Percentiles rank a stretch among this genome's conserved stretches.
These are phyloP conservation scores for Sycophaga agraensis DNA, from an alignment of 1,140 invertebrate species.

Conservation along the genomic window DNA sequence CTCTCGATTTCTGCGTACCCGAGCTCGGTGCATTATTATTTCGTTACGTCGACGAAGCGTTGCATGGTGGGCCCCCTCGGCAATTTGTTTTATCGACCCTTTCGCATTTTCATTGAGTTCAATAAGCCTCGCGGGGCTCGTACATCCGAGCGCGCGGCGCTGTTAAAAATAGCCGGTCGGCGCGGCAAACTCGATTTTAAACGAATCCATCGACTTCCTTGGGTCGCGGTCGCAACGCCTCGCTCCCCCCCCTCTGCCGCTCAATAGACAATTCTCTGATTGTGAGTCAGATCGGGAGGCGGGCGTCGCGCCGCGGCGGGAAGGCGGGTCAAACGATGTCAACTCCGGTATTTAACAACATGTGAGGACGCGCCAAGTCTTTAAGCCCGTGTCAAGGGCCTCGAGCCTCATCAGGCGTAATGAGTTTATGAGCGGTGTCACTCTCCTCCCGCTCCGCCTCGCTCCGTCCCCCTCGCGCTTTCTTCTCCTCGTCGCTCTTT, in stretches of 20 bases:
- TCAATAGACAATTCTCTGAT: constrained; percentile 18
- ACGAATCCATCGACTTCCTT: constrained; percentile 18
- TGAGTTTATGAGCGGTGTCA: constrained; percentile 42
- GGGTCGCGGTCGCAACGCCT: not conserved
- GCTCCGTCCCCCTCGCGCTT: not conserved
- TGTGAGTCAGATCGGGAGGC: constrained; percentile 32
- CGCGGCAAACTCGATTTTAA: constrained; percentile 1
- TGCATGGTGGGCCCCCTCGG: no score
- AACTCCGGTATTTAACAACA: constrained; percentile 53
- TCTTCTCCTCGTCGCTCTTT: not conserved
- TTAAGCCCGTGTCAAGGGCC: constrained; percentile 44
- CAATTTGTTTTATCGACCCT: no score
- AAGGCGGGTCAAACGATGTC: constrained; percentile 53
- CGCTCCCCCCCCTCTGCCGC: not conserved
- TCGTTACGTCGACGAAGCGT: no score
- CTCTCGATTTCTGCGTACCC: no score
- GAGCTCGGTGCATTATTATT: no score
- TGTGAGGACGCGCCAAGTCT: constrained; percentile 35
- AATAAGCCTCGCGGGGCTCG: not conserved
- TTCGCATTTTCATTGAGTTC: no score
- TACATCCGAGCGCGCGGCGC: not conserved
- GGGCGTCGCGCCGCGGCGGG: constrained; percentile 32
- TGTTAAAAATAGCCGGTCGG: constrained; percentile 10
- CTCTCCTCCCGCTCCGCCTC: not conserved
- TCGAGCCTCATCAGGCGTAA: constrained; percentile 36